phyloP scores from a whole-genome alignment of 2,888 invertebrate genomes.

The Eilema sororculum region DNA sequence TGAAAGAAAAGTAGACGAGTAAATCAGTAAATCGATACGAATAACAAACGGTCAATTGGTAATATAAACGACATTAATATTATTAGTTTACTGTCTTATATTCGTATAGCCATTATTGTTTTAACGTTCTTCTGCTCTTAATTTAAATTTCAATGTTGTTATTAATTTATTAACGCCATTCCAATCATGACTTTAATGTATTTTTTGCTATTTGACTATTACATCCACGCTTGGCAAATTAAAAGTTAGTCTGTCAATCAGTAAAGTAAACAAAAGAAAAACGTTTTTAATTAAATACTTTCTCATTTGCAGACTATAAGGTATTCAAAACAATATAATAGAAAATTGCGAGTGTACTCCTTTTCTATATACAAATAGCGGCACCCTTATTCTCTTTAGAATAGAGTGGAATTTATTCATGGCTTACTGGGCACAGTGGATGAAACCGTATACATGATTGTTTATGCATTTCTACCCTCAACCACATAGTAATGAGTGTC shows the following conservation, averaged over 20 bases:
- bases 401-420: slow-evolving; percentile 35
- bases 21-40: too few species aligned
- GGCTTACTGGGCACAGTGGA: slow-evolving; percentile 31
- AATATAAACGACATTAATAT: too few species aligned
- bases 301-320: slow-evolving; percentile 19
- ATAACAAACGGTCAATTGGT: too few species aligned
- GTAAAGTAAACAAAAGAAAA: not conserved
- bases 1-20: too few species aligned
- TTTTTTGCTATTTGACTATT: too few species aligned
- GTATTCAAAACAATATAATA: slow-evolving; percentile 32
- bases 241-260: not conserved
- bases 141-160: too few species aligned
- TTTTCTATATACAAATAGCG: slow-evolving; percentile 24
- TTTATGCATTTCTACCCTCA: slow-evolving; percentile 47
- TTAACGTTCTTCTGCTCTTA: not conserved
- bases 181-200: too few species aligned
- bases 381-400: slow-evolving; percentile 37
- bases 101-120: too few species aligned
- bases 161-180: not conserved
- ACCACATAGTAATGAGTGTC: slow-evolving; percentile 58
- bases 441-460: slow-evolving; percentile 40
- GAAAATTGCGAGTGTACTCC: slow-evolving; percentile 35
- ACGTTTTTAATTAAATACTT: slow-evolving; percentile 17
- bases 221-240: too few species aligned
- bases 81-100: too few species aligned